Conservation (phyloP, 2,888 invertebrate species). For the Machimus atricapillus region DNA sequence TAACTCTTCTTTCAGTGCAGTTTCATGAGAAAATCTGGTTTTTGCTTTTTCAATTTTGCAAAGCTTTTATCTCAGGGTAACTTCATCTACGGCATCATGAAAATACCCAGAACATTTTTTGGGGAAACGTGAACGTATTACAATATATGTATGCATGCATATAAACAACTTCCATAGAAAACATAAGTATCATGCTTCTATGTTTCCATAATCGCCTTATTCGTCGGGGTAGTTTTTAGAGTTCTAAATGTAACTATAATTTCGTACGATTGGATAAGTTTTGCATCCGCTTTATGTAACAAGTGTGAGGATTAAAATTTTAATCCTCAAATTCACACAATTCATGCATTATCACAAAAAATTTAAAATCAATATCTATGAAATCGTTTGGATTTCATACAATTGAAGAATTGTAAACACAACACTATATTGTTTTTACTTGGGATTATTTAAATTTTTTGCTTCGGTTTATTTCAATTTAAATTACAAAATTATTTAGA, state of each 20-base stretch:
- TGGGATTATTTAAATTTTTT: no score
- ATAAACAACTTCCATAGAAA: not conserved
- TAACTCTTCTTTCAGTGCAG: not conserved
- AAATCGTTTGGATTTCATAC: no score
- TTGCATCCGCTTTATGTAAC: no score
- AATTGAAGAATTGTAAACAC: no score
- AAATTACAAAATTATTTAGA: no score
- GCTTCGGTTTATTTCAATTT: no score
- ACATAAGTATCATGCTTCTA: not conserved
- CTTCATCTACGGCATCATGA: not conserved
- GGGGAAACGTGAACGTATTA: not conserved
- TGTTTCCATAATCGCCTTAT: not conserved
- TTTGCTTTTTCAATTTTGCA: not conserved
- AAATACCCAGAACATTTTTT: not conserved
- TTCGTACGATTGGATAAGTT: no score
- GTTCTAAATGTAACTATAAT: not conserved
- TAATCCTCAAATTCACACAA: no score
- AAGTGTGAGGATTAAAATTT: no score
- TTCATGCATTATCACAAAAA: no score
- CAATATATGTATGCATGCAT: not conserved
- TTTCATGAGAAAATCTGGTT: not conserved
- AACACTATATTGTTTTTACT: no score
- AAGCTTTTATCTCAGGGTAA: not conserved
- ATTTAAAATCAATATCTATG: no score
- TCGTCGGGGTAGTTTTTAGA: not conserved